Evolutionary conservation across 2,888 invertebrate genomes (phyloP).

Genomic region (Apeira syringaria): DNA sequence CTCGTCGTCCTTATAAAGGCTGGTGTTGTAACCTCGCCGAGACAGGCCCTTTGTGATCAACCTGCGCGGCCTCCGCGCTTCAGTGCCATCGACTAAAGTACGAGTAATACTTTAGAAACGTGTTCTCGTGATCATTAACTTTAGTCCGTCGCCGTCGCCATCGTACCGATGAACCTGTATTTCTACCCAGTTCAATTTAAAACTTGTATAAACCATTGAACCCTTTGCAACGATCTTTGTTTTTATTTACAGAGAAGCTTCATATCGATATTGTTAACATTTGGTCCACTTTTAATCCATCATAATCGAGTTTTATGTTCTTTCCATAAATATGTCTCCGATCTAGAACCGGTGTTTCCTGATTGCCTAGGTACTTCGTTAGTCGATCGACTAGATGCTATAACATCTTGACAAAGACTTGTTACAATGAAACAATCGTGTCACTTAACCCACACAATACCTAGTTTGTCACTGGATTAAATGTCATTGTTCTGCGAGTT

Average conservation of each 20-base stretch:
- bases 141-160: conserved; percentile 7
- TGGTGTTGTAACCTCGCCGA: conserved; percentile 60
- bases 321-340: too few relatives aligned
- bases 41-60: conserved; percentile 73
- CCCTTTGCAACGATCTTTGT: too few relatives aligned
- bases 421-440: conserved; percentile 36
- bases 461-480: conserved; percentile 49
- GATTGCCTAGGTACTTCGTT: conserved; percentile 40
- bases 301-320: too few relatives aligned
- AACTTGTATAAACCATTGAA: too few relatives aligned
- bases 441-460: conserved; percentile 19
- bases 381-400: conserved; percentile 35
- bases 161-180: conserved; percentile 33
- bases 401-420: conserved; percentile 44
- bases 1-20: conserved; percentile 41
- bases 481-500: conserved; percentile 36
- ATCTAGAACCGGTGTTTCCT: conserved; percentile 45
- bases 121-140: conserved; percentile 42
- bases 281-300: too few relatives aligned
- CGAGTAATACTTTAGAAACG: conserved; percentile 51
- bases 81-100: conserved; percentile 61
- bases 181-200: too few relatives aligned
- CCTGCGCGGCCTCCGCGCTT: conserved; percentile 67
- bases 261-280: too few relatives aligned
- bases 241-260: too few relatives aligned